A percentile compares a stretch with the other conserved stretches of the same genome.
phyloP scores from a whole-genome alignment of 2,797 vertebrate genomes.

The Lates japonicus region DNA sequence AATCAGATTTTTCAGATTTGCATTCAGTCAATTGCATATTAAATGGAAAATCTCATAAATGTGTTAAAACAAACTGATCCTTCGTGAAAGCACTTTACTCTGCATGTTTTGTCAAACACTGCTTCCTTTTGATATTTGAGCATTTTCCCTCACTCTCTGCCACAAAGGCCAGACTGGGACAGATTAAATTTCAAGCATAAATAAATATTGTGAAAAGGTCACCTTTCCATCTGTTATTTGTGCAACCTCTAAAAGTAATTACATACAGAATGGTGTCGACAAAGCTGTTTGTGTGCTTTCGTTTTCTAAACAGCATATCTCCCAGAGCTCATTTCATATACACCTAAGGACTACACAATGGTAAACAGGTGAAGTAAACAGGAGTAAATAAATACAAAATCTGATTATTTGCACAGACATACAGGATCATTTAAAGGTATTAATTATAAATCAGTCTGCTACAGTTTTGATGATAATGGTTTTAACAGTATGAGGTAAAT shows the following conservation, averaged over 20 bases:
- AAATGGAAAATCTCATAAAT: constrained; percentile 8
- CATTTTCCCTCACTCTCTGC: constrained; percentile 67
- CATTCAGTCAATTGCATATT: constrained; percentile 9
- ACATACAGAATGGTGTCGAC: constrained; percentile 79
- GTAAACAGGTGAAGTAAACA: constrained; percentile 75
- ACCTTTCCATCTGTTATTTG: constrained; percentile 87
- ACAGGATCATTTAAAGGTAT: constrained; percentile 41
- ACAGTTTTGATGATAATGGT: constrained; percentile 5
- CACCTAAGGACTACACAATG: constrained; percentile 68
- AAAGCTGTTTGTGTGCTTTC: constrained; percentile 76
- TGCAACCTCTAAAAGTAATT: constrained; percentile 86
- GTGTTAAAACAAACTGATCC: neutral
- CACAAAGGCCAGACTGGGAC: constrained; percentile 79
- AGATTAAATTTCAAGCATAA: constrained; percentile 85
- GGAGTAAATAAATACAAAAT: constrained; percentile 47
- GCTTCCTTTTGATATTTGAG: constrained; percentile 72
- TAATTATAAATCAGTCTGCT: constrained; percentile 30
- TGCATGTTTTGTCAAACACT: constrained; percentile 47
- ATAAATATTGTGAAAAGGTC: constrained; percentile 87
- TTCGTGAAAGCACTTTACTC: constrained; percentile 19
- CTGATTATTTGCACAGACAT: constrained; percentile 29
- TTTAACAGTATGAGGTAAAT: neutral
- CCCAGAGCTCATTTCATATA: constrained; percentile 76
- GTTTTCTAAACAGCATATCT: constrained; percentile 79
- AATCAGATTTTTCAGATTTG: neutral